phyloP scores from a whole-genome alignment of 2,797 vertebrate species.

The Hybognathus amarus region DNA sequence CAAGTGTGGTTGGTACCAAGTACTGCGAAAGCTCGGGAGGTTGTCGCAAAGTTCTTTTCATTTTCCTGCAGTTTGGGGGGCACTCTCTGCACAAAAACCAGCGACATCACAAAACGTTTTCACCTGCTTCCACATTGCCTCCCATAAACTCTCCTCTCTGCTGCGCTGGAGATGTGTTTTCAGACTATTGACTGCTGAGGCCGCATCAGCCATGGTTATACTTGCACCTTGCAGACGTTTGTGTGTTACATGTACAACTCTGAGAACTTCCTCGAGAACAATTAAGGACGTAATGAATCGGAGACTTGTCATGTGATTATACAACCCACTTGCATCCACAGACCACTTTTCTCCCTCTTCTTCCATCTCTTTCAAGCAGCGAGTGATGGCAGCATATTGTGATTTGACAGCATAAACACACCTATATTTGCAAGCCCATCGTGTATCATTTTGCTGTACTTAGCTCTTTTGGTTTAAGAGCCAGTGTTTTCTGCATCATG shows the following conservation, averaged over 20 bases:
- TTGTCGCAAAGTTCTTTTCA: not conserved
- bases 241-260: constrained; percentile 1
- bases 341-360: not conserved
- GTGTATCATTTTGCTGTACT: not conserved
- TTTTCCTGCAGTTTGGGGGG: too few relatives aligned
- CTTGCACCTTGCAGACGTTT: not conserved
- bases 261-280: not conserved
- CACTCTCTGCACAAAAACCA: not conserved
- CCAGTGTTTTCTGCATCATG: not conserved
- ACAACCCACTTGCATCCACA: not conserved
- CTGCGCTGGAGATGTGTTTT: not conserved
- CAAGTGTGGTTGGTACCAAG: not conserved
- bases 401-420: not conserved
- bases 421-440: not conserved
- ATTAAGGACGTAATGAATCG: not conserved
- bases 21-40: not conserved
- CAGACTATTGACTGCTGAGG: not conserved
- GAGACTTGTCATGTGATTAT: too few relatives aligned
- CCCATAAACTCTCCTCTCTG: not conserved
- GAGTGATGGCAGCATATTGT: not conserved
- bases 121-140: not conserved
- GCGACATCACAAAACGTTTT: too few relatives aligned
- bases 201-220: constrained; percentile 1
- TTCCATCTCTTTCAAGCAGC: not conserved
- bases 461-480: not conserved